Conservation (phyloP, 2,113 vertebrate genomes). For the Salvelinus alpinus region DNA sequence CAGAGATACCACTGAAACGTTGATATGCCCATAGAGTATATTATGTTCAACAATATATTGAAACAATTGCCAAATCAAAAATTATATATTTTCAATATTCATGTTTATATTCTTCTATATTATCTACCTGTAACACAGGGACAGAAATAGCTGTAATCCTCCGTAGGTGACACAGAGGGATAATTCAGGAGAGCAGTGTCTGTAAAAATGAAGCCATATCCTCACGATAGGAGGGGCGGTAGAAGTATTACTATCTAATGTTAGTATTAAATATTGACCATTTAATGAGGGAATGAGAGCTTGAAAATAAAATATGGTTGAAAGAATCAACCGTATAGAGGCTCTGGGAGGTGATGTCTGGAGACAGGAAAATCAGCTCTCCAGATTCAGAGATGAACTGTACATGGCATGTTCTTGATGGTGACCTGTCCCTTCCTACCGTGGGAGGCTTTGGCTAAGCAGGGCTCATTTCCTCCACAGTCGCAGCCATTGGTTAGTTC, state of each 20-base stretch:
- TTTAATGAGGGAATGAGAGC: no score
- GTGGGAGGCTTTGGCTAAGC: neutral
- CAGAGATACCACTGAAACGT: no score
- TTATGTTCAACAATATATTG: no score
- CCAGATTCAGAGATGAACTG: neutral
- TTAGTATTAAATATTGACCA: neutral
- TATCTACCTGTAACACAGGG: slow-evolving; percentile 9
- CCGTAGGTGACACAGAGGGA: slow-evolving; percentile 23
- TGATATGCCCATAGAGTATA: no score
- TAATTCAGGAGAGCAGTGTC: slow-evolving; percentile 37
- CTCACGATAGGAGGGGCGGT: no score
- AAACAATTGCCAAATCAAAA: no score
- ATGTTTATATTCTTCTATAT: no score
- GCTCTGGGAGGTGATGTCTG: no score
- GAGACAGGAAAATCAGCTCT: no score
- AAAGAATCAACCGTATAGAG: no score
- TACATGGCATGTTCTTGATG: slow-evolving; percentile 5
- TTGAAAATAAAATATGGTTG: no score
- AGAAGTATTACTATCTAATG: neutral
- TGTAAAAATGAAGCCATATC: slow-evolving; percentile 2
- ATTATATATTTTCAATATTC: no score
- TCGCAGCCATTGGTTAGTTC: neutral
- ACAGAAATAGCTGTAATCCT: slow-evolving; percentile 45
- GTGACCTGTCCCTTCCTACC: slow-evolving; percentile 11
- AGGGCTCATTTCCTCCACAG: neutral